A percentile compares a stretch with the other conserved stretches of the same genome.
These are phyloP conservation scores for Meiosimyza platycephala DNA, from an alignment of 2,888 invertebrate species.

Conservation along the genomic window DNA sequence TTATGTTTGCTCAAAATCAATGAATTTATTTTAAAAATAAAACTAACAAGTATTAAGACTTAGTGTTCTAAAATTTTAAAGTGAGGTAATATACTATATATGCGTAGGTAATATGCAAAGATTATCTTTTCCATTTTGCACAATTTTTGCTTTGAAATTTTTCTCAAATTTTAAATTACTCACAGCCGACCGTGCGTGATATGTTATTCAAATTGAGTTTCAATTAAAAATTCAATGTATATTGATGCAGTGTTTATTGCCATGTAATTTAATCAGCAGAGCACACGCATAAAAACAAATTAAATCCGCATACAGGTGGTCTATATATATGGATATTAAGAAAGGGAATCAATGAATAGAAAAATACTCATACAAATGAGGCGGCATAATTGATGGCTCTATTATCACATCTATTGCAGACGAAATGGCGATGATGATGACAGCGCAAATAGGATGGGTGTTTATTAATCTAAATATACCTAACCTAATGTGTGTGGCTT, in stretches of 20 bases:
- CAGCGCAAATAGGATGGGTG: neutral
- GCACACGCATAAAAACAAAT: conserved; percentile 1
- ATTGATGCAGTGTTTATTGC: too few relatives aligned
- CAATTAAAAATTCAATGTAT: neutral
- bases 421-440: neutral
- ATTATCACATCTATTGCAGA: conserved; percentile 2
- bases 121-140: too few relatives aligned
- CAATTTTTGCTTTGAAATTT: too few relatives aligned
- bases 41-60: too few relatives aligned
- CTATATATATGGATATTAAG: neutral
- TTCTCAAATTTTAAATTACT: neutral
- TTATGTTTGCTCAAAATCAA: too few relatives aligned
- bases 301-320: neutral
- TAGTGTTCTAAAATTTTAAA: too few relatives aligned
- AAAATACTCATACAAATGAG: neutral
- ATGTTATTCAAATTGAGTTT: neutral
- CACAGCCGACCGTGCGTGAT: too few relatives aligned
- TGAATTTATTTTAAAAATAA: too few relatives aligned
- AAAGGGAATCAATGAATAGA: neutral
- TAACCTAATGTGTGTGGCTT: neutral
- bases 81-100: too few relatives aligned
- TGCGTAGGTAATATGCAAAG: too few relatives aligned
- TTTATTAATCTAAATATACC: neutral
- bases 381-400: conserved; percentile 18
- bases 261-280: too few relatives aligned